Conservation (phyloP, 2,797 vertebrate genomes). For the Gobionotothen gibberifrons region DNA sequence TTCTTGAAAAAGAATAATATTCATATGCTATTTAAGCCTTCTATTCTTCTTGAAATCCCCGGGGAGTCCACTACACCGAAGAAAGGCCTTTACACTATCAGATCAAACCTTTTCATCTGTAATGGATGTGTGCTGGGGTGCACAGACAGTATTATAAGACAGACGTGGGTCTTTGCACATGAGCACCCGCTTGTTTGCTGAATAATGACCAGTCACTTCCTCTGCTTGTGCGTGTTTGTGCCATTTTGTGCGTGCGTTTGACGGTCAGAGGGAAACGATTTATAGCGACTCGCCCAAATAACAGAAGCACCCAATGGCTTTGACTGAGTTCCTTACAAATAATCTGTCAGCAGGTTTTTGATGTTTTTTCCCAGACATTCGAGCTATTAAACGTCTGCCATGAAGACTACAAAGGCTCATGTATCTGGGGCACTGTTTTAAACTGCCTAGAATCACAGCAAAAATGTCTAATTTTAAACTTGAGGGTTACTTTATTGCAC, state of each 20-base stretch:
- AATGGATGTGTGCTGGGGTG: constrained; percentile 43
- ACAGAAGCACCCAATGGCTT: constrained; percentile 31
- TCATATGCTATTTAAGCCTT: constrained; percentile 65
- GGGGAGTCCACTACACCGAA: constrained; percentile 36
- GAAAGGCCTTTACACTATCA: constrained; percentile 60
- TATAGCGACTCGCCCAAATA: constrained; percentile 18
- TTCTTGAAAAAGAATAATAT: constrained; percentile 50
- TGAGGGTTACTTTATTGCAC: background rate
- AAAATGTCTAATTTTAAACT: constrained; percentile 28
- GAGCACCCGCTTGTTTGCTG: constrained; percentile 32
- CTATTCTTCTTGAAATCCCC: constrained; percentile 66
- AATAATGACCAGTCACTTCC: constrained; percentile 63
- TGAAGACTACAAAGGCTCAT: constrained; percentile 33
- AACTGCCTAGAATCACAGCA: constrained; percentile 13
- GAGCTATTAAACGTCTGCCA: constrained; percentile 4
- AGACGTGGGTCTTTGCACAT: constrained; percentile 30
- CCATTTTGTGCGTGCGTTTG: constrained; percentile 40
- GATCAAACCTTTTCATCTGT: constrained; percentile 68
- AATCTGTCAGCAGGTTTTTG: constrained; percentile 39
- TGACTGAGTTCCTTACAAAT: constrained; percentile 19
- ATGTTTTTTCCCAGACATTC: constrained; percentile 39
- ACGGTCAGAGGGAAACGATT: constrained; percentile 43
- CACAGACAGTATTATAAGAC: constrained; percentile 41
- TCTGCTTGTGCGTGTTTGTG: constrained; percentile 52
- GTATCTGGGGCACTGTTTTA: constrained; percentile 40